A percentile compares a stretch with the other conserved stretches of the same genome.
These are phyloP conservation scores for Meghimatium bilineatum DNA, from an alignment of 2,888 invertebrate genomes.

Conservation along the genomic window DNA sequence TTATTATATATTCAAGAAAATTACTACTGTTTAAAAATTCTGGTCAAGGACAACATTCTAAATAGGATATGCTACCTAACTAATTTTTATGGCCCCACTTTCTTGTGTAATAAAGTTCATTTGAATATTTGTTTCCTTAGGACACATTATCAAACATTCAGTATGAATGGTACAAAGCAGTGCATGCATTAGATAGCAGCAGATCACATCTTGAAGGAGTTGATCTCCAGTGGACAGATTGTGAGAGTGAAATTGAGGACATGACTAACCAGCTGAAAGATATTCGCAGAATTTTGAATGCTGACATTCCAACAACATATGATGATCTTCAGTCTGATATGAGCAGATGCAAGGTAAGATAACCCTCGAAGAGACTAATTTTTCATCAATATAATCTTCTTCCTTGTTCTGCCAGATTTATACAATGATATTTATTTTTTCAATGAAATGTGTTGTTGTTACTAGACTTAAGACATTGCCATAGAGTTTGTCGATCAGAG, in stretches of 20 bases:
- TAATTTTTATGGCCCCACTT: not conserved
- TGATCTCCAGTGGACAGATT: conserved; percentile 69
- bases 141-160: conserved; percentile 49
- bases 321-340: conserved; percentile 72
- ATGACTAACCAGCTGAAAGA: conserved; percentile 71
- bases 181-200: conserved; percentile 62
- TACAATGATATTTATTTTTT: too few relatives aligned
- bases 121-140: not conserved
- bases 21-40: too few relatives aligned
- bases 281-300: conserved; percentile 61
- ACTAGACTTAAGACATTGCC: too few relatives aligned
- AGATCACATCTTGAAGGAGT: conserved; percentile 62
- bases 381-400: too few relatives aligned
- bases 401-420: too few relatives aligned
- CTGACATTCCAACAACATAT: conserved; percentile 69
- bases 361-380: too few relatives aligned
- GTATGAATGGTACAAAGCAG: conserved; percentile 62
- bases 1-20: too few relatives aligned
- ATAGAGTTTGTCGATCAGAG: too few relatives aligned
- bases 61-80: too few relatives aligned
- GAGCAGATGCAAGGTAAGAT: conserved; percentile 69
- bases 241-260: conserved; percentile 73
- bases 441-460: too few relatives aligned
- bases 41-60: too few relatives aligned
- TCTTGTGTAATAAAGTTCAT: not conserved